phyloP scores from a whole-genome alignment of 2,888 invertebrate species.

The Trissonchulus latispiculum region DNA sequence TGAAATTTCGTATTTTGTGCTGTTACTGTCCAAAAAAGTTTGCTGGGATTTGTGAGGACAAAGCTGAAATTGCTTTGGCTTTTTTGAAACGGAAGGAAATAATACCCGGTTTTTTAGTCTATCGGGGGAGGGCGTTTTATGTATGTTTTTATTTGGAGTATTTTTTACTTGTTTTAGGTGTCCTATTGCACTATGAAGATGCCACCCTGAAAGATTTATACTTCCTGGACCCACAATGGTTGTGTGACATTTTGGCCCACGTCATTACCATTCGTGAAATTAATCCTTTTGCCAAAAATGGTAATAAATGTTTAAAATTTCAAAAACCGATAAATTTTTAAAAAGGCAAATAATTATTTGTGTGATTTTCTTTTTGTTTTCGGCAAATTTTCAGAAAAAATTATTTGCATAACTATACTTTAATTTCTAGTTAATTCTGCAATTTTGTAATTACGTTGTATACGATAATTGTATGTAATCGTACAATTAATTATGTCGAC shows the following conservation, averaged over 20 bases:
- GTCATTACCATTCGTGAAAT: slow-evolving; percentile 94
- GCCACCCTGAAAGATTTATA: slow-evolving; percentile 84
- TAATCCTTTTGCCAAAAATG: slow-evolving; percentile 82
- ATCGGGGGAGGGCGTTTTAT: too few species aligned
- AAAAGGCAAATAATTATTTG: too few species aligned
- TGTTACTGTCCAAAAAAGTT: too few species aligned
- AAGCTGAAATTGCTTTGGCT: too few species aligned
- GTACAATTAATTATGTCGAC: neutral
- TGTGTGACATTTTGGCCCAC: slow-evolving; percentile 92
- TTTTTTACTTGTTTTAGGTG: slow-evolving; percentile 58
- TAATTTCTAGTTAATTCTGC: neutral
- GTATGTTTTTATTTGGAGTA: neutral
- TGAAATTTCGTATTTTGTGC: too few species aligned
- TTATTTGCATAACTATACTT: too few species aligned
- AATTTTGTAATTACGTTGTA: neutral
- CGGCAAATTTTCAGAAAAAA: slow-evolving; percentile 2
- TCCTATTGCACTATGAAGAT: slow-evolving; percentile 84
- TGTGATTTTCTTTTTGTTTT: slow-evolving; percentile 15
- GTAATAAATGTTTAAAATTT: too few species aligned
- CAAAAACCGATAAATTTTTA: too few species aligned
- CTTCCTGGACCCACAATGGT: slow-evolving; percentile 95
- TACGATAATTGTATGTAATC: slow-evolving; percentile 5
- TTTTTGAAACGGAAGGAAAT: too few species aligned
- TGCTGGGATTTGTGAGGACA: too few species aligned
- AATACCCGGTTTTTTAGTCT: too few species aligned